These are phyloP conservation scores for Mesorhabditis sp. DNA, from an alignment of 2,888 invertebrate species.

Conservation along the genomic window DNA sequence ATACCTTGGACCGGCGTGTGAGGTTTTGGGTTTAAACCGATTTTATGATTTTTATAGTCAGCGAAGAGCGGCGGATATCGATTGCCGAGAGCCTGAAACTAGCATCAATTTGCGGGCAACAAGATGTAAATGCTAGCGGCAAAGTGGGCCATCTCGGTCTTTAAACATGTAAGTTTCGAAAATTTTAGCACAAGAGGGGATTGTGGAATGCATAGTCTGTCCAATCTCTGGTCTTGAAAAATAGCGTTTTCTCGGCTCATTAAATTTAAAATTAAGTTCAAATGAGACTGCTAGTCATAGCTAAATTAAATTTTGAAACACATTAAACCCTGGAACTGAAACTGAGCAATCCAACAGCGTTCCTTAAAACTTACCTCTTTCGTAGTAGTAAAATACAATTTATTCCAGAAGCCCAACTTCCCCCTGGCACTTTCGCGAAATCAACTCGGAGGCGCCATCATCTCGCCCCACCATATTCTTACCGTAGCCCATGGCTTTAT, in stretches of 20 bases:
- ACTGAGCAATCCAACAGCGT: no score
- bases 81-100: neutral
- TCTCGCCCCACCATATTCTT: conserved; percentile 53
- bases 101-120: neutral
- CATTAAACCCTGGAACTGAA: no score
- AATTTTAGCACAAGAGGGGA: neutral
- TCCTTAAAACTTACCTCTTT: no score
- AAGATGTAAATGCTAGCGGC: neutral
- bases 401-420: neutral
- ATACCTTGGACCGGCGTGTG: neutral
- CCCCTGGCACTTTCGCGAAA: conserved; percentile 16
- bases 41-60: neutral
- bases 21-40: neutral
- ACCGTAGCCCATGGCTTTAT: conserved; percentile 56
- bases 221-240: neutral
- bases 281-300: no score
- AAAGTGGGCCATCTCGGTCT: conserved; percentile 2
- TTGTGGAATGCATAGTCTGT: no score
- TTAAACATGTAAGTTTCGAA: conserved; percentile 1
- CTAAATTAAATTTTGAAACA: no score
- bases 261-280: neutral
- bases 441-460: conserved; percentile 45
- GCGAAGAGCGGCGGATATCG: neutral
- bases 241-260: neutral
- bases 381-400: neutral